Percentiles rank a stretch among this genome's conserved stretches.
Evolutionary conservation across 2,888 invertebrate genomes (phyloP).

Genomic region (Agrotis ipsilon): DNA sequence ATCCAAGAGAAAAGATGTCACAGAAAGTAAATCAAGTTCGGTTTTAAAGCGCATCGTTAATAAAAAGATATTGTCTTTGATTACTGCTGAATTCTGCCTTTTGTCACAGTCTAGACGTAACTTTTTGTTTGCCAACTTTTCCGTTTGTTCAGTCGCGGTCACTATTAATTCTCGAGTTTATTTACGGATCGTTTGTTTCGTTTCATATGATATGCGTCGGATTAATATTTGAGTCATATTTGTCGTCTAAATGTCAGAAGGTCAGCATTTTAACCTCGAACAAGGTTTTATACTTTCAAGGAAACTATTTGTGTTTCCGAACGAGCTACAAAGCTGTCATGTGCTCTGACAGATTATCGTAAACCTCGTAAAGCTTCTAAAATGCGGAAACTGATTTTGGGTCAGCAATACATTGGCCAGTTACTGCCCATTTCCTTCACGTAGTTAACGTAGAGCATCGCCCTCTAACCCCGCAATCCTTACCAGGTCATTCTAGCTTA

Average conservation of each 20-base stretch:
- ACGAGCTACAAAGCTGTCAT: neutral
- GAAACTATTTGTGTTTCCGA: conserved; percentile 14
- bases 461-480: conserved; percentile 38
- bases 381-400: conserved; percentile 34
- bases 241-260: conserved; percentile 19
- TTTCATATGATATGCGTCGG: conserved; percentile 24
- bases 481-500: conserved; percentile 34
- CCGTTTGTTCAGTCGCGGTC: conserved; percentile 4
- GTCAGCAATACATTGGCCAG: conserved; percentile 29
- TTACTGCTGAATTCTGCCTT: conserved; percentile 49
- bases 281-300: conserved; percentile 2
- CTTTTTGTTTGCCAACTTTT: conserved; percentile 39
- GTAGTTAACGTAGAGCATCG: conserved; percentile 37
- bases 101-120: conserved; percentile 54
- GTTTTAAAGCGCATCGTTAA: neutral
- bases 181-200: conserved; percentile 32
- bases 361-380: conserved; percentile 5
- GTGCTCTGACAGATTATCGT: neutral
- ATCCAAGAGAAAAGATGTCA: conserved; percentile 9
- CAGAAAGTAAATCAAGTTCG: conserved; percentile 8
- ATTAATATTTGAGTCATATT: conserved; percentile 28
- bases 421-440: conserved; percentile 45
- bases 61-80: conserved; percentile 28
- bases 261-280: conserved; percentile 8
- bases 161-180: conserved; percentile 21